Base-by-base conservation (phyloP, 1,140 invertebrate genomes). In the Nilaparvata lugens region DNA sequence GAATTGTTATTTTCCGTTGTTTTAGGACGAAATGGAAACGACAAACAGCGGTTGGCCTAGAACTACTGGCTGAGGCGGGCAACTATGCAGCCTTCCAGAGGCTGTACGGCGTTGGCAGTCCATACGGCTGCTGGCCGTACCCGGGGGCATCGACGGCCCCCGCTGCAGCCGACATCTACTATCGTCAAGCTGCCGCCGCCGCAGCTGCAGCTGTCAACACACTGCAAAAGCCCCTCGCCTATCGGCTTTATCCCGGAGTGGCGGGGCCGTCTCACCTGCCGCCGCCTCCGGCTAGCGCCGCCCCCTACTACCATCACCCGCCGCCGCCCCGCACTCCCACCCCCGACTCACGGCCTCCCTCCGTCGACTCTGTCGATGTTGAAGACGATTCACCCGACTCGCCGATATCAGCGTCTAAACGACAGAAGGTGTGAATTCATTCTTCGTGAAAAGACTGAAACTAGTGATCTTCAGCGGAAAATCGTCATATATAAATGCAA, bases 11-110 rank as follows among this genome's bases (percentile, higher is more conserved):
- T 70, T 52, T 35, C 69, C 73, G 71, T 78, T 68, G 73, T 79
- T 79, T 11, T 84, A 98, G 96, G 78, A 99, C 97, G 68, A 99
- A 99, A 80, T 99, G 96, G 96, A 99, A 99, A 75, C 83, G 97
- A 5, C 97, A 99, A 76, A 97, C 95, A 2, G 94, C 95, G 0
- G 95, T 98, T 0, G 95, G 95, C 0, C 76, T 97, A 63, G 97
- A 99, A 73, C 81, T 99, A 18, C 76, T 99, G 56, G 91, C 94
- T 0, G 96, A 99, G 73, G 93, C 94, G 0, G 93, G 93, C 5
- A 98, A 97, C 77, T 95, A 95, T 73, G 94, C 94, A 0, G 95
- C 95, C 2, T 91, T 98, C 64, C 95, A 98, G 75, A 82, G 95
- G 58, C 80, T 98, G 61, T 91, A 97, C 71, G 90, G 92, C 23